phyloP scores from a whole-genome alignment of 1,140 invertebrate species.

The Batillaria attramentaria region DNA sequence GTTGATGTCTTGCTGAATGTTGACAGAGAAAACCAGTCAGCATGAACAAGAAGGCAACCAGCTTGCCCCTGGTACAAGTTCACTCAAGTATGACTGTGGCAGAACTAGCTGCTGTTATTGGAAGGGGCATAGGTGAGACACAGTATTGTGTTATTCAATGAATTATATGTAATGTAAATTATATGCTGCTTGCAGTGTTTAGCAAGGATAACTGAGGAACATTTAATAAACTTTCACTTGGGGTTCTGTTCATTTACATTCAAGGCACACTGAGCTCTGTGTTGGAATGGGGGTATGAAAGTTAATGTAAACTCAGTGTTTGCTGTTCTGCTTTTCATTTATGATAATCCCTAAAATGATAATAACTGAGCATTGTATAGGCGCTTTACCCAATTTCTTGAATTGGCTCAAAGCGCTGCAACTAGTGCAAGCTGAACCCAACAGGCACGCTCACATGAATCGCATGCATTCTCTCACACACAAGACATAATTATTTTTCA shows the following conservation, averaged over 20 bases:
- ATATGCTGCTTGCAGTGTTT: background rate
- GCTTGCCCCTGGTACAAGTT: slow-evolving; percentile 22
- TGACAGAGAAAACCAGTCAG: slow-evolving; percentile 25
- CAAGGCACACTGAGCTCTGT: background rate
- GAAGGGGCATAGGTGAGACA: slow-evolving; percentile 36
- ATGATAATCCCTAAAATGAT: background rate
- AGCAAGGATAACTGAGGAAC: background rate
- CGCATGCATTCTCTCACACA: too few species aligned
- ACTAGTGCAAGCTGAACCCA: too few species aligned
- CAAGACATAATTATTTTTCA: too few species aligned
- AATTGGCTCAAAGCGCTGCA: background rate
- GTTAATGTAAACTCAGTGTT: too few species aligned
- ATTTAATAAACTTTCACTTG: background rate
- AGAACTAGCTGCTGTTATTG: slow-evolving; percentile 36
- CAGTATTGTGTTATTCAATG: background rate
- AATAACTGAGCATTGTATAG: too few species aligned
- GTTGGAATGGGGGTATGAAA: background rate
- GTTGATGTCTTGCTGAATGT: background rate
- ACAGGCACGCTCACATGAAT: too few species aligned
- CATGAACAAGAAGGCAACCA: slow-evolving; percentile 31
- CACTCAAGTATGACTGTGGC: slow-evolving; percentile 43
- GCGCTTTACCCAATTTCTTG: too few species aligned
- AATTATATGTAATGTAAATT: background rate
- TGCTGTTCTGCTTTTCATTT: background rate
- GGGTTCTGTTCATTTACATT: background rate